Percentiles rank a stretch among this genome's conserved stretches.
Evolutionary conservation across 1,140 invertebrate genomes (phyloP).

Genomic region (Papilio glaucus): DNA sequence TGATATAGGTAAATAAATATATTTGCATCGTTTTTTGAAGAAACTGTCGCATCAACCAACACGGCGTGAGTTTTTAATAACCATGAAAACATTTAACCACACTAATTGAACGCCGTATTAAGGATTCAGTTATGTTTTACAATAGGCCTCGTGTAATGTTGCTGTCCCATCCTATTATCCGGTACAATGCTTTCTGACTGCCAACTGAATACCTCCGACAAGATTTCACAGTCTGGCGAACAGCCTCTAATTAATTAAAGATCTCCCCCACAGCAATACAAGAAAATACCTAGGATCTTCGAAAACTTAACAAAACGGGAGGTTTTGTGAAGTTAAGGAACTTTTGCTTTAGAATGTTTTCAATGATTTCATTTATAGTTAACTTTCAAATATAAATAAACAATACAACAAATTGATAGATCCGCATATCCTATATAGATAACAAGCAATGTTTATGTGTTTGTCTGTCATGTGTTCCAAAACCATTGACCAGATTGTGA

Average conservation of each 20-base stretch:
- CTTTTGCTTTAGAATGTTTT: neutral
- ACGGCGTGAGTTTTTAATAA: conserved; percentile 27
- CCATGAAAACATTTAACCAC: conserved; percentile 27
- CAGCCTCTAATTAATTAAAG: conserved; percentile 60
- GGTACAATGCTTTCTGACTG: conserved; percentile 46
- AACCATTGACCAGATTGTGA: too few relatives aligned
- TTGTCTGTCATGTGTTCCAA: too few relatives aligned
- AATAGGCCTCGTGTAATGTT: conserved; percentile 46
- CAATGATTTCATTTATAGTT: neutral
- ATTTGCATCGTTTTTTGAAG: neutral
- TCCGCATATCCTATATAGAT: too few relatives aligned
- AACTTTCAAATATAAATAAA: neutral
- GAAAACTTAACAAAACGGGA: conserved; percentile 18
- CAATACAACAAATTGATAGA: neutral
- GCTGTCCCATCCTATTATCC: conserved; percentile 52
- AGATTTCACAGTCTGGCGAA: conserved; percentile 61
- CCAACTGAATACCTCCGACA: conserved; percentile 49
- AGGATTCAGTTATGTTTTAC: conserved; percentile 30
- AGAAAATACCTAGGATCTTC: conserved; percentile 34
- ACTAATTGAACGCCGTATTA: conserved; percentile 34
- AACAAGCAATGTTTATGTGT: too few relatives aligned
- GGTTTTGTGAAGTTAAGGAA: neutral
- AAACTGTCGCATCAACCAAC: neutral
- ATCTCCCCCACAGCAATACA: conserved; percentile 44
- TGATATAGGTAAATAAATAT: neutral